Evolutionary conservation across 1,140 invertebrate species (phyloP), one percentile per base, ranked within the genome.

Genomic region (Latrodectus geometricus): DNA sequence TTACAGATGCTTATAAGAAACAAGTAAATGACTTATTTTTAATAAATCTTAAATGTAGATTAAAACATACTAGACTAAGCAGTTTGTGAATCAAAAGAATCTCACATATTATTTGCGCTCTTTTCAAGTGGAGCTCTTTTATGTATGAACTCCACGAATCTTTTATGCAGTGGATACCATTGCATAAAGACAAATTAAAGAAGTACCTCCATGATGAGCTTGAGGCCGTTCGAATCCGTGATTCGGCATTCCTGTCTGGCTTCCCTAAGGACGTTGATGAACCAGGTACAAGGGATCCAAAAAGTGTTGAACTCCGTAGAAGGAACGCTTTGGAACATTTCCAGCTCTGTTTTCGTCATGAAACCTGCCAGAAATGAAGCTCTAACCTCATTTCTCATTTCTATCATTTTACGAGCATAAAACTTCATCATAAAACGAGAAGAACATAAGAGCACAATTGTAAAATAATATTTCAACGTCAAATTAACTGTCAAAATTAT

Each of bases 231-330:
- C 21, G 93, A 89, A 89, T 94, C 94, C n/a, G 92, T 90, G 11
- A 94, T 91, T 86, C 93, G 91, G 78, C 93, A 91, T 80, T 90
- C 91, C 23, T 90, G 91, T 72, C 91, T 91, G 8, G 93, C 92
- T 68, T 94, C 93, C 88, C 93, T 93, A 4, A 94, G 89, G 54
- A 94, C 89, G 89, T 92, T 92, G 70, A 94, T 93, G 89, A 94
- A 94, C 94, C 94, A 94, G 7, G 93, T 94, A 88, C 94, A 94
- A 1, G 94, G 94, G 72, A 94, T 94, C 94, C 94, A 94, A 89
- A 94, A 94, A 8, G 94, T 94, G 88, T 94, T 94, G 90, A 94
- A 94, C 88, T 94, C 94, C 14, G 91, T 89, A 88, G 92, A 93
- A 11, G 93, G 93, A 17, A 94, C 93, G 52, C 93, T 92, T 85